A percentile compares a stretch with the other conserved stretches of the same genome.
These are phyloP conservation scores for Scolopax rusticola DNA, from an alignment of 2,797 vertebrate genomes.

Conservation along the genomic window DNA sequence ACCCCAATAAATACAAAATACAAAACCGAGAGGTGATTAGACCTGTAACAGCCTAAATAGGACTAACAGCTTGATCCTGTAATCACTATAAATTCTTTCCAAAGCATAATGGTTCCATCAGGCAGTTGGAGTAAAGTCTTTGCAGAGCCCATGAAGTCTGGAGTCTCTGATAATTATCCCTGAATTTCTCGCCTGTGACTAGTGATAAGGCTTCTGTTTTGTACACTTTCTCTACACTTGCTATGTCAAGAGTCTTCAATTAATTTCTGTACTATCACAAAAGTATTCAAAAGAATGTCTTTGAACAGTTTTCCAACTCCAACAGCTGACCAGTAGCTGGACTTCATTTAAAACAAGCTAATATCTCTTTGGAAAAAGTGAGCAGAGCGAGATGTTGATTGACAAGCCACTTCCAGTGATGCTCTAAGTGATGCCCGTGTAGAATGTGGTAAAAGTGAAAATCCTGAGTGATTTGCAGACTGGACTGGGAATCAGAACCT, in stretches of 20 bases:
- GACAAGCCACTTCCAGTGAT: neutral
- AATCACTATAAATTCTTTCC: neutral
- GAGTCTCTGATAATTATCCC: neutral
- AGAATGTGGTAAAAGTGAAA: neutral
- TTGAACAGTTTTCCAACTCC: neutral
- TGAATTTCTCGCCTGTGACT: neutral
- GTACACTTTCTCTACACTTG: neutral
- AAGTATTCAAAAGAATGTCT: neutral
- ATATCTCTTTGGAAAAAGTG: neutral
- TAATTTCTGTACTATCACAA: neutral
- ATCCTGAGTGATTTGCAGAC: neutral
- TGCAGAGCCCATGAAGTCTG: neutral
- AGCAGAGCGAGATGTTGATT: neutral
- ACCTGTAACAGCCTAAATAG: neutral
- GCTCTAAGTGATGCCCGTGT: neutral
- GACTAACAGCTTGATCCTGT: neutral
- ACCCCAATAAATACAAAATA: neutral
- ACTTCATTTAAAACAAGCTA: neutral
- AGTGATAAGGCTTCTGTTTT: neutral
- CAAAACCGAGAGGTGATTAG: neutral
- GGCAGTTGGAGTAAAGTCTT: neutral
- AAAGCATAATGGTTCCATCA: neutral
- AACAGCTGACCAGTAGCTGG: neutral
- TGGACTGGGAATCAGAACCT: neutral
- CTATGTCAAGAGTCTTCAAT: neutral